These are phyloP conservation scores for Pegea sp. DNA, from an alignment of 23 tunicate species.

Conservation along the genomic window DNA sequence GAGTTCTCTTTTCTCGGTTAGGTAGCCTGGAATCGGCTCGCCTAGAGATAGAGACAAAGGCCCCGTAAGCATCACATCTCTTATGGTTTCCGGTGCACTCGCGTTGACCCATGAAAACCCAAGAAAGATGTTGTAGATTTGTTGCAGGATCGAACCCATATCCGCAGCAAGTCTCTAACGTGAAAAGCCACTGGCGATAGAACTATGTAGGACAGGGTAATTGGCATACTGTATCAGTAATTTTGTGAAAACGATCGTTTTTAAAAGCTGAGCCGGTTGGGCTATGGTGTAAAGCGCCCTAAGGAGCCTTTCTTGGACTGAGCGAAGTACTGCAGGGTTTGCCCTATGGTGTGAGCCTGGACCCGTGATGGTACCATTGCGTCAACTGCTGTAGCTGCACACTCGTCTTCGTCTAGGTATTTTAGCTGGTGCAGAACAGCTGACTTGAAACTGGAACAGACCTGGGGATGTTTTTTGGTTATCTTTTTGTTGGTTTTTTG, in stretches of 20 bases:
- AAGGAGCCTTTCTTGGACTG: conserved; percentile 7
- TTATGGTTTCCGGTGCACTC: conserved; percentile 33
- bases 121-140: conserved; percentile 5
- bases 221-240: too few species aligned
- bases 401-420: neutral
- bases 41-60: conserved; percentile 14
- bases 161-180: conserved; percentile 73
- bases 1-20: conserved; percentile 11
- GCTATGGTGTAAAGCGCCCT: conserved; percentile 21
- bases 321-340: too few species aligned
- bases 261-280: too few species aligned
- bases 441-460: conserved; percentile 6
- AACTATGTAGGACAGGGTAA: too few species aligned
- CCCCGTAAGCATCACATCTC: conserved; percentile 14
- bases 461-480: too few species aligned
- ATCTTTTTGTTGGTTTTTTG: too few species aligned
- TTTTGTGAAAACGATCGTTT: too few species aligned
- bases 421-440: conserved; percentile 9
- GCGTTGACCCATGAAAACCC: conserved; percentile 32
- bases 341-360: conserved; percentile 14
- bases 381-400: conserved; percentile 29
- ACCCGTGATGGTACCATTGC: conserved; percentile 11
- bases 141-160: conserved; percentile 31
- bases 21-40: conserved; percentile 23
- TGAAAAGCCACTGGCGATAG: too few species aligned